These are phyloP conservation scores for Spinibarbus caldwelli DNA, from an alignment of 2,797 vertebrate species.

Conservation along the genomic window DNA sequence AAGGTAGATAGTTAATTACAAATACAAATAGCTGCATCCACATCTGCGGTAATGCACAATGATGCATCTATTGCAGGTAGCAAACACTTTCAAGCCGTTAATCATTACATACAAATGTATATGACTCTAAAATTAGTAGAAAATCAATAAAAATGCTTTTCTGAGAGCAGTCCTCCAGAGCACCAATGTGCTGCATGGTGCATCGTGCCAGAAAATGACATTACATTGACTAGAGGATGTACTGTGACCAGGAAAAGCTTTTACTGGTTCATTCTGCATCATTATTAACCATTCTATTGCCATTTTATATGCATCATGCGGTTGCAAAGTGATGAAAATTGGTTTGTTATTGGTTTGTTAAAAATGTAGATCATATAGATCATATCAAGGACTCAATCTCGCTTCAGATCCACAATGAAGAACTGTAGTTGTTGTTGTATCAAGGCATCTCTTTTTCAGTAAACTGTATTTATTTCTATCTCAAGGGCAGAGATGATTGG, in stretches of 20 bases:
- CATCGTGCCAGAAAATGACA: not conserved
- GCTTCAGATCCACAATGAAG: not conserved
- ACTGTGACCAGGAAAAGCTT: not conserved
- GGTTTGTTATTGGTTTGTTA: not conserved
- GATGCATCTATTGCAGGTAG: not conserved
- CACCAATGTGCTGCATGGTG: not conserved
- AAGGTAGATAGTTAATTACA: not conserved
- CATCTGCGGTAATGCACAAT: not conserved
- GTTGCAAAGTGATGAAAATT: not conserved
- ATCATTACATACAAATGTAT: not conserved
- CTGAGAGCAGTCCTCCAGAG: not conserved
- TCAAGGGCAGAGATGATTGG: not conserved
- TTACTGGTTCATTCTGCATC: not conserved
- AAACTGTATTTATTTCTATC: not conserved
- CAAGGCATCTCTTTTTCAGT: not conserved
- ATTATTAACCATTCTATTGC: conserved; percentile 8
- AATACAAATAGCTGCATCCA: not conserved
- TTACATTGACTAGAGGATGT: not conserved
- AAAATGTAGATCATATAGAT: not conserved
- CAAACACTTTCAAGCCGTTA: not conserved
- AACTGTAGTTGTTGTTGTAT: not conserved
- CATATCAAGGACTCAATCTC: not conserved
- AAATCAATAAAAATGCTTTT: conserved; percentile 16
- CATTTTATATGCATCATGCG: conserved; percentile 1
- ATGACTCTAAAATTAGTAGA: not conserved